Evolutionary conservation across 2,888 invertebrate species (phyloP).

Genomic region (Morinoia aosen): DNA sequence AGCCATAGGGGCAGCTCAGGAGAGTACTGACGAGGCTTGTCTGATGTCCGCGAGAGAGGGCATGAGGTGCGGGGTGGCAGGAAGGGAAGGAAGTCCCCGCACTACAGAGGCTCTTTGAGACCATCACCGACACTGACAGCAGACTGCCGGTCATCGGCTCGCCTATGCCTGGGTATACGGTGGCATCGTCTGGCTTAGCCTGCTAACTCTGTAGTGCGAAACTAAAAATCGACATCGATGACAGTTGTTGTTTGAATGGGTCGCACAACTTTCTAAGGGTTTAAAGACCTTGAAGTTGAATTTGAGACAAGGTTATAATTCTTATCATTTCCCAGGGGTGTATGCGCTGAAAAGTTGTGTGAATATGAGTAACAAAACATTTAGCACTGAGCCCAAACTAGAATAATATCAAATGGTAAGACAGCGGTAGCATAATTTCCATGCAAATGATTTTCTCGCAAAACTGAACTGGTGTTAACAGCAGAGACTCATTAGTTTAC

Average conservation of each 20-base stretch:
- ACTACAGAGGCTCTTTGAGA: background rate
- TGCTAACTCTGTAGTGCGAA: background rate
- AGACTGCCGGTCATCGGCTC: background rate
- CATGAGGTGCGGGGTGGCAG: background rate
- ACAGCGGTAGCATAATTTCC: no score
- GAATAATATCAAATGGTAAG: no score
- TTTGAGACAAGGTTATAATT: background rate
- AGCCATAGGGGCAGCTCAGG: background rate
- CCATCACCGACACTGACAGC: background rate
- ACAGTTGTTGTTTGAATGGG: background rate
- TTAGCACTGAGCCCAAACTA: no score
- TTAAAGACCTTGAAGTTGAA: background rate
- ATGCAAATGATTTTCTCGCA: no score
- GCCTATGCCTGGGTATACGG: background rate
- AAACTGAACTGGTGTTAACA: no score
- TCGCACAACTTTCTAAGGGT: background rate
- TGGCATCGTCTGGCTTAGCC: no score
- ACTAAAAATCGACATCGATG: no score
- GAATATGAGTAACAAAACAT: no score
- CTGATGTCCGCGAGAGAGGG: background rate
- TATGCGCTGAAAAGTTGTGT: no score
- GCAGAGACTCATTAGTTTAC: no score
- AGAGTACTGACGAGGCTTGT: conserved; percentile 5
- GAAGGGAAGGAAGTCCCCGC: background rate
- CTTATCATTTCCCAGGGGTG: no score